These are phyloP conservation scores for Corynorhinus townsendii DNA, from an alignment of 2,113 vertebrate genomes.

Conservation along the genomic window DNA sequence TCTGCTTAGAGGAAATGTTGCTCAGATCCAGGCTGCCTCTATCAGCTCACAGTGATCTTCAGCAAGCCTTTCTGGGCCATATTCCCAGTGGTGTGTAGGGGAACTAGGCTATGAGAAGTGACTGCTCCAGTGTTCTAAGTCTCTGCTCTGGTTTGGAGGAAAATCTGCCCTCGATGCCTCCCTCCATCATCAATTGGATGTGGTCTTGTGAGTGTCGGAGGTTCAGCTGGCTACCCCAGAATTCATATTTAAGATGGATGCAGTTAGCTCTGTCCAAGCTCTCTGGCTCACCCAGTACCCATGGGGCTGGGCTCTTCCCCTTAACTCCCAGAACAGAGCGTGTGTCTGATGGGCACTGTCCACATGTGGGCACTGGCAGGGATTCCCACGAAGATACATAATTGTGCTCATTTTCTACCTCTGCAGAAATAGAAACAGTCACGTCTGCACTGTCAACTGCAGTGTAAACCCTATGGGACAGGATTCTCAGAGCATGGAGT, in stretches of 20 bases:
- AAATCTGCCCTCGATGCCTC: not conserved
- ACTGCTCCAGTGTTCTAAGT: not conserved
- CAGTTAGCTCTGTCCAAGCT: not conserved
- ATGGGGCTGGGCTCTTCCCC: not conserved
- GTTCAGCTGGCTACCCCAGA: not conserved
- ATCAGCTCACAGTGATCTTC: not conserved
- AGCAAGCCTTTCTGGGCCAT: not conserved
- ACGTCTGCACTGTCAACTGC: not conserved
- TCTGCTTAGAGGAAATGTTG: not conserved
- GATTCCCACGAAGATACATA: not conserved
- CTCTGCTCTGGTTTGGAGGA: not conserved
- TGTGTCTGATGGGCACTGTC: fast-evolving
- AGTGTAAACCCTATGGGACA: not conserved
- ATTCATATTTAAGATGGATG: not conserved
- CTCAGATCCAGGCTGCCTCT: not conserved
- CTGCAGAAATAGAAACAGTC: not conserved
- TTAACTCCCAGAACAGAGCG: not conserved
- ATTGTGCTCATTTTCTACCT: not conserved
- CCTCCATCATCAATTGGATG: not conserved
- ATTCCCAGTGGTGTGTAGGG: not conserved
- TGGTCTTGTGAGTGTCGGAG: not conserved
- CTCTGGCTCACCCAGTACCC: not conserved
- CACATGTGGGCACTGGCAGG: not conserved
- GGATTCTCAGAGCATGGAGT: not conserved
- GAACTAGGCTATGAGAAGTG: not conserved